phyloP scores from a whole-genome alignment of 2,888 invertebrate species.

The Plagiodera versicolora region DNA sequence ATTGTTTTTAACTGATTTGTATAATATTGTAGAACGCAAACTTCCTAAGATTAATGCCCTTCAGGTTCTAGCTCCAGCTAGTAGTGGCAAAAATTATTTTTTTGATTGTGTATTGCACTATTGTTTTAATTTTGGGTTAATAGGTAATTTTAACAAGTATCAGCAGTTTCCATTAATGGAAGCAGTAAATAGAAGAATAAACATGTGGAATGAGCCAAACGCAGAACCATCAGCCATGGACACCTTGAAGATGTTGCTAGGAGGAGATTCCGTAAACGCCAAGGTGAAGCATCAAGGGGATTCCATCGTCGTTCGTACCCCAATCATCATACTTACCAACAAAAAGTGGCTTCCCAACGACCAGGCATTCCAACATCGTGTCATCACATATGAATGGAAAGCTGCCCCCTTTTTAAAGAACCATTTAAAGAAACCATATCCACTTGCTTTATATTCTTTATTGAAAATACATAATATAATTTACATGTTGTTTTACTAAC shows the following conservation, averaged over 20 bases:
- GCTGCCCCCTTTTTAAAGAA: too few relatives aligned
- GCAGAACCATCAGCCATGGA: constrained; percentile 29
- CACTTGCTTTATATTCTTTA: background rate
- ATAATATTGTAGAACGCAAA: constrained; percentile 14
- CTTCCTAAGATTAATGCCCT: constrained; percentile 13
- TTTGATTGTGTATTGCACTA: too few relatives aligned
- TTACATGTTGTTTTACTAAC: constrained; percentile 2
- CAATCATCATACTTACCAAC: too few relatives aligned
- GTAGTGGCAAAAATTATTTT: background rate
- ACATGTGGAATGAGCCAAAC: constrained; percentile 34
- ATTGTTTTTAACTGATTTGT: constrained; percentile 10
- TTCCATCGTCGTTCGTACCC: background rate
- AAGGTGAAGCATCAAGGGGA: background rate
- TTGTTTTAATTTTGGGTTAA: too few relatives aligned
- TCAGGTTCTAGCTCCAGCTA: constrained; percentile 3
- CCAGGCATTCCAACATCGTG: too few relatives aligned
- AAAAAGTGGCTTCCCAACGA: too few relatives aligned
- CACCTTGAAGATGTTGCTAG: constrained; percentile 28
- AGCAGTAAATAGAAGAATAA: constrained; percentile 26
- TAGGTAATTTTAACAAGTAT: too few relatives aligned
- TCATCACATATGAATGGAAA: too few relatives aligned
- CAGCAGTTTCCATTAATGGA: background rate
- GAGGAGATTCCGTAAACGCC: constrained; percentile 2
- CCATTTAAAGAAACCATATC: constrained; percentile 1
- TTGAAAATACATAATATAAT: constrained; percentile 7